Percentiles rank a stretch among this genome's conserved stretches.
phyloP scores from a whole-genome alignment of 2,113 vertebrate species.

The Passer montanus region DNA sequence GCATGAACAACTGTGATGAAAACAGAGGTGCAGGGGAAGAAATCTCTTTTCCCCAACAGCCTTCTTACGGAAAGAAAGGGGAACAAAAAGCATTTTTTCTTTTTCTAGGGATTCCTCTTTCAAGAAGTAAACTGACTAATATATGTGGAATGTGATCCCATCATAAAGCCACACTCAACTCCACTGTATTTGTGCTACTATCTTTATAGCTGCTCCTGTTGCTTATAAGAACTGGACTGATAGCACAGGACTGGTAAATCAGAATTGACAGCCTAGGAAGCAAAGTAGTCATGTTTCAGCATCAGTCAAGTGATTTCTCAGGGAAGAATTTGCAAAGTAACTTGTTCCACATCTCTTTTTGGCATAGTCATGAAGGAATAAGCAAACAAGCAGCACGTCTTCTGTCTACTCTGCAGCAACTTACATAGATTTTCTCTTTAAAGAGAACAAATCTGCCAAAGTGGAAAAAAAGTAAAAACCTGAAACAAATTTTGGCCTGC shows the following conservation, averaged over 20 bases:
- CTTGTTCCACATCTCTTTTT: background rate
- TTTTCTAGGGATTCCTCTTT: background rate
- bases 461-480: background rate
- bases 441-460: background rate
- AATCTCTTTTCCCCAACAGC: background rate
- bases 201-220: background rate
- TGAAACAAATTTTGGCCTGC: background rate
- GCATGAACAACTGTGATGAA: background rate
- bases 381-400: background rate
- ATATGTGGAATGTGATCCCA: background rate
- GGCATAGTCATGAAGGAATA: background rate
- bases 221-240: background rate
- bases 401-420: background rate
- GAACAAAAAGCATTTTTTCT: background rate
- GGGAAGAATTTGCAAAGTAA: constrained; percentile 15
- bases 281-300: background rate
- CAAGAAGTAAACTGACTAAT: background rate
- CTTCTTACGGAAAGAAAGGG: background rate
- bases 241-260: background rate
- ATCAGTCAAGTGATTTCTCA: background rate
- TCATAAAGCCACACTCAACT: background rate
- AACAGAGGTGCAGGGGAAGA: background rate
- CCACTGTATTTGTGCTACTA: background rate
- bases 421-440: background rate
- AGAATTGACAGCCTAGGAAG: background rate